Conservation (phyloP, 2,888 invertebrate species). For the Myathropa florea region DNA sequence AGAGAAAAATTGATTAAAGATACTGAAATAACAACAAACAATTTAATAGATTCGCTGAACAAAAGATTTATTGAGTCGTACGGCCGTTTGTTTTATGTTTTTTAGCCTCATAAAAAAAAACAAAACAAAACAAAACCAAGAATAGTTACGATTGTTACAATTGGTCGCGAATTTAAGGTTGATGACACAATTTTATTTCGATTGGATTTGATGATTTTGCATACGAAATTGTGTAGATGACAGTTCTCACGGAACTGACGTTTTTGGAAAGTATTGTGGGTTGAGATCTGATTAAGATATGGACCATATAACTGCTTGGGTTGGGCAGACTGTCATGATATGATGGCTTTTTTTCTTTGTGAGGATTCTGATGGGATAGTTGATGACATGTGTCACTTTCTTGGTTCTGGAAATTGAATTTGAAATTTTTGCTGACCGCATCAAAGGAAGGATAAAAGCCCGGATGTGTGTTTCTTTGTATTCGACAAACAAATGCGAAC, state of each 20-base stretch:
- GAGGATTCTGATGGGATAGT: too few species aligned
- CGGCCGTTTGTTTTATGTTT: not conserved
- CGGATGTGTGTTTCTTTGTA: not conserved
- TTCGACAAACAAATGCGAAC: not conserved
- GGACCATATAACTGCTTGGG: not conserved
- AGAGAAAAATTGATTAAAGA: not conserved
- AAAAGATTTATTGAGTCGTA: not conserved
- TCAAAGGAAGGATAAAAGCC: not conserved
- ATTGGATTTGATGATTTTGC: not conserved
- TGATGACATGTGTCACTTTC: not conserved
- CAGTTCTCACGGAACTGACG: not conserved
- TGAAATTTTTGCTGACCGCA: too few species aligned
- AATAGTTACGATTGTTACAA: conserved; percentile 1
- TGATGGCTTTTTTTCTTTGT: not conserved
- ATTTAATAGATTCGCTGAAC: not conserved
- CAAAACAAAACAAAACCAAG: not conserved
- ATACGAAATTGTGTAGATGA: not conserved
- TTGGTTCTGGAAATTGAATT: too few species aligned
- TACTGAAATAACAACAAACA: not conserved
- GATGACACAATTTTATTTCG: not conserved
- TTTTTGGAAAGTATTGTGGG: not conserved
- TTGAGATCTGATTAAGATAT: not conserved
- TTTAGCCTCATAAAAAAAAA: not conserved
- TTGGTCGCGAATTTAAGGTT: not conserved
- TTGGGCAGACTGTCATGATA: not conserved